These are phyloP conservation scores for Amphiduros pacificus DNA, from an alignment of 2,888 invertebrate genomes.

Conservation along the genomic window DNA sequence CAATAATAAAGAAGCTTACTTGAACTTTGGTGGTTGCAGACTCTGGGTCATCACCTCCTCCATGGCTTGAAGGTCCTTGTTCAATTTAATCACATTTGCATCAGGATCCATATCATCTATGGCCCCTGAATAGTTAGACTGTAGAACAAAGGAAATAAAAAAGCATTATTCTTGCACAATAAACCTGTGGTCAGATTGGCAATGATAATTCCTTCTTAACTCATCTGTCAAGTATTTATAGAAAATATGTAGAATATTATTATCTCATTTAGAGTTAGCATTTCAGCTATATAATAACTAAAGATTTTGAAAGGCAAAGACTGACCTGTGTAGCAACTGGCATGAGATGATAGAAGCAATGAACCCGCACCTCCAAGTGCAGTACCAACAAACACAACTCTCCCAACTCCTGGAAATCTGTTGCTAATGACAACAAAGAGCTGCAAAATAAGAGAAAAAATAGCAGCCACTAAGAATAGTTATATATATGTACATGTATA, in stretches of 20 bases:
- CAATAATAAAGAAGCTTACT: conserved; percentile 66
- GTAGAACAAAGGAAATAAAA: conserved; percentile 21
- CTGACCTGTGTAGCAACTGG: conserved; percentile 61
- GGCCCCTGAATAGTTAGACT: conserved; percentile 62
- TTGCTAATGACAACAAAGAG: conserved; percentile 19
- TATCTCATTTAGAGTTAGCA: background rate
- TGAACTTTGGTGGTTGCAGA: conserved; percentile 76
- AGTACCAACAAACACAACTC: conserved; percentile 77
- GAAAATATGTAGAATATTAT: background rate
- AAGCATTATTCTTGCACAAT: background rate
- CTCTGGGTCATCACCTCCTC: conserved; percentile 77
- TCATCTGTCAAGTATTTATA: background rate
- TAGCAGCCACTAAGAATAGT: background rate
- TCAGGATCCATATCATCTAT: conserved; percentile 78
- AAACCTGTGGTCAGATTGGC: background rate
- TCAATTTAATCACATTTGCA: conserved; percentile 75
- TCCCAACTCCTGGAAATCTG: conserved; percentile 29
- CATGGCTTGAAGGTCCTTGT: conserved; percentile 75
- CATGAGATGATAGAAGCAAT: conserved; percentile 90
- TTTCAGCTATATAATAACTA: background rate
- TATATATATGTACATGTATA: background rate
- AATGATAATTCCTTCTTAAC: background rate
- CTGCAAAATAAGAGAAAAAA: background rate
- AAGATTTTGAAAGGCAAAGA: background rate
- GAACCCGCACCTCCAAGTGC: conserved; percentile 92